These are phyloP conservation scores for Cyrtodaria siliqua DNA, from an alignment of 2,888 invertebrate species.

Conservation along the genomic window DNA sequence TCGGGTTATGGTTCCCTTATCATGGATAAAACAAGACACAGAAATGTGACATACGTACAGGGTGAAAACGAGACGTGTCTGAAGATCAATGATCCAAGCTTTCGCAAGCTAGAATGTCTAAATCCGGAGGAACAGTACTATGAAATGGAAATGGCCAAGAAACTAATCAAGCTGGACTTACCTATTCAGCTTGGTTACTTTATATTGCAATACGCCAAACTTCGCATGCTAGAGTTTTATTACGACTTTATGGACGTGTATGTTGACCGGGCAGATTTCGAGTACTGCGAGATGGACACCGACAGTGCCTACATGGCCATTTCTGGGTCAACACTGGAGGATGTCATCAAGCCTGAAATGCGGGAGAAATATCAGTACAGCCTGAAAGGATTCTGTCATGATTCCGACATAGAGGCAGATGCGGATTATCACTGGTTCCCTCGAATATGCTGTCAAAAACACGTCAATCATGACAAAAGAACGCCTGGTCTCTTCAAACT, in stretches of 20 bases:
- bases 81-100: slow-evolving; percentile 42
- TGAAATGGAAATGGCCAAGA: too few species aligned
- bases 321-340: too few species aligned
- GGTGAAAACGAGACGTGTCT: too few species aligned
- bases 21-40: slow-evolving; percentile 49
- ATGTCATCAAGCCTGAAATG: too few species aligned
- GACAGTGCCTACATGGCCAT: too few species aligned
- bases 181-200: slow-evolving; percentile 62
- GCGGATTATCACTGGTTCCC: slow-evolving; percentile 47
- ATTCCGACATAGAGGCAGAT: slow-evolving; percentile 37
- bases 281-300: slow-evolving; percentile 57
- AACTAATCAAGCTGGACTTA: too few species aligned
- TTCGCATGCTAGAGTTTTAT: slow-evolving; percentile 61
- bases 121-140: too few species aligned
- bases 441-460: slow-evolving; percentile 43
- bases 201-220: too few species aligned
- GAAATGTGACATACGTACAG: slow-evolving; percentile 32
- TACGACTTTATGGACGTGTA: slow-evolving; percentile 57
- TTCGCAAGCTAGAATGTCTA: slow-evolving; percentile 36
- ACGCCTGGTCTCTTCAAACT: slow-evolving; percentile 57
- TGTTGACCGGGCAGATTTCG: slow-evolving; percentile 46
- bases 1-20: slow-evolving; percentile 55
- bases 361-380: too few species aligned
- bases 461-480: too few species aligned
- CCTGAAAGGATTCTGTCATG: slow-evolving; percentile 33